Evolutionary conservation across 2,113 vertebrate species (phyloP).

Genomic region (Rattus rattus): DNA sequence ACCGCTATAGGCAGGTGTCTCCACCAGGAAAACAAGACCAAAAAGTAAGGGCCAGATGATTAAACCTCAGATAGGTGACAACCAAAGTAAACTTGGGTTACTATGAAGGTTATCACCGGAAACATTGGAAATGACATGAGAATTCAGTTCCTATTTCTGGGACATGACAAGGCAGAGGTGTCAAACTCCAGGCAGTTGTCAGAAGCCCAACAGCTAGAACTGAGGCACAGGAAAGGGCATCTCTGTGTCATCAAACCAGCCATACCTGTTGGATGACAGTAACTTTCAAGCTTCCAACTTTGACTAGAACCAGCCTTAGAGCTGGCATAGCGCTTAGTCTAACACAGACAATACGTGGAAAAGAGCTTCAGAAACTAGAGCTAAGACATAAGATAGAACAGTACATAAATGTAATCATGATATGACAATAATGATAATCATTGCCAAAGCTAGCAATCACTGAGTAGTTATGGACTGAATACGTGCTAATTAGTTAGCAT

Average conservation of each 20-base stretch:
- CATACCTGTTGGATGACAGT: neutral
- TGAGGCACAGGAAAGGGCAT: neutral
- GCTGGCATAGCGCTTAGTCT: neutral
- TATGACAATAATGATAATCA: neutral
- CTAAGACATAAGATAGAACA: neutral
- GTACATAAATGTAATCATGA: neutral
- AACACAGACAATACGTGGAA: neutral
- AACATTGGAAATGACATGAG: neutral
- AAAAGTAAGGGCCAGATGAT: neutral
- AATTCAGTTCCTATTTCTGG: neutral
- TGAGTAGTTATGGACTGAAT: neutral
- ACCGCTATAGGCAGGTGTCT: neutral
- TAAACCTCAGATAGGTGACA: neutral
- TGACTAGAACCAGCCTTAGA: neutral
- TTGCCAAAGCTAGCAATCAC: neutral
- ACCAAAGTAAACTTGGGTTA: neutral
- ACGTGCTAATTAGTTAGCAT: neutral
- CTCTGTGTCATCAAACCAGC: neutral
- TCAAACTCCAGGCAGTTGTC: neutral
- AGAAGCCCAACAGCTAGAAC: neutral
- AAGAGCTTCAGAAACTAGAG: neutral
- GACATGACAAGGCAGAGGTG: accelerated
- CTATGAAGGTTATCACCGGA: neutral
- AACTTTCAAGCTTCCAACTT: neutral
- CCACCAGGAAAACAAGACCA: neutral